Evolutionary conservation across 2,797 vertebrate genomes (phyloP).

Genomic region (Alfaro cultratus): DNA sequence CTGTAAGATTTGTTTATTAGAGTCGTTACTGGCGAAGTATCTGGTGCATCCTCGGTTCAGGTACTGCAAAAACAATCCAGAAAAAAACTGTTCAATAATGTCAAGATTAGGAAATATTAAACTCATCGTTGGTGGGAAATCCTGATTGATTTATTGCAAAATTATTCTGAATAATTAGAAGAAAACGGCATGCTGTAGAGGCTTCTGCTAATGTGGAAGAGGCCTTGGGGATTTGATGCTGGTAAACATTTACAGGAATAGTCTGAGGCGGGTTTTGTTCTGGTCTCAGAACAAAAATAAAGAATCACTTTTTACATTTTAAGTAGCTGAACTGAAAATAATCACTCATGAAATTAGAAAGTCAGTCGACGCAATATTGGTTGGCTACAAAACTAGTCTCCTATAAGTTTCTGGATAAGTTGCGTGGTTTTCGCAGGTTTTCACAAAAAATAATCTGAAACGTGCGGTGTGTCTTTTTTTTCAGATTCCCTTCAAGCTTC

Average conservation of each 20-base stretch:
- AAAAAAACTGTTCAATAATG: constrained; percentile 24
- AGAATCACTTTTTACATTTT: no score
- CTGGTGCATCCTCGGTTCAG: constrained; percentile 96
- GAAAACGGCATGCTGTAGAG: constrained; percentile 40
- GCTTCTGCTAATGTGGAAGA: constrained; percentile 61
- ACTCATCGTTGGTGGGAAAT: constrained; percentile 12
- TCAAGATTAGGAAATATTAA: constrained; percentile 22
- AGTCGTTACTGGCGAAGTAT: constrained; percentile 94
- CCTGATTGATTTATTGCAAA: neutral
- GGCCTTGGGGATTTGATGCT: constrained; percentile 55
- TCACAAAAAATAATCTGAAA: neutral
- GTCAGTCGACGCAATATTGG: neutral
- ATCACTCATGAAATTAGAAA: no score
- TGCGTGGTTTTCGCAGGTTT: neutral
- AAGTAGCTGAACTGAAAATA: no score
- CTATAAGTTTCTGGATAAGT: neutral
- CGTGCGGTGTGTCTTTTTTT: neutral
- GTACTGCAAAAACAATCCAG: constrained; percentile 81
- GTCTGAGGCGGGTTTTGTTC: constrained; percentile 46
- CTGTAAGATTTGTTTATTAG: constrained; percentile 95
- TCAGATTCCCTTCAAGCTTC: neutral
- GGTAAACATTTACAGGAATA: constrained; percentile 58
- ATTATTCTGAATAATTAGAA: neutral
- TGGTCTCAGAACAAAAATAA: constrained; percentile 19
- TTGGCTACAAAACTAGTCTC: neutral